phyloP scores from a whole-genome alignment of 2,113 vertebrate genomes.

The Dicerorhinus sumatrensis region DNA sequence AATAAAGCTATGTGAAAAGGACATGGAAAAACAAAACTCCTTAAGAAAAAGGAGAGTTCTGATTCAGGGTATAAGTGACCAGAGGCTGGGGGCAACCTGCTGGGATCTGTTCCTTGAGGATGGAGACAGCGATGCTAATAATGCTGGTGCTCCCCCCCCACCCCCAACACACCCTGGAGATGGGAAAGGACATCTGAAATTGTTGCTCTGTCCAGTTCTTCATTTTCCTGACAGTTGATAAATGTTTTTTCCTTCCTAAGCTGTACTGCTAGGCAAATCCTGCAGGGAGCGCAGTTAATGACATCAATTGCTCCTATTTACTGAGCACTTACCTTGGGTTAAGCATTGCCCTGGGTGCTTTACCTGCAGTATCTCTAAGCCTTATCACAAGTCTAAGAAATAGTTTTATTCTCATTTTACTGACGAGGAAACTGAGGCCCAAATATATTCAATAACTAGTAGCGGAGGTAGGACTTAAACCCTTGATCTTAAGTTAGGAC shows the following conservation, averaged over 20 bases:
- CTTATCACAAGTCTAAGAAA: constrained; percentile 27
- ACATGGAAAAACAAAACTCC: constrained; percentile 17
- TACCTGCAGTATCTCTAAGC: neutral
- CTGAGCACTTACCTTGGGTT: neutral
- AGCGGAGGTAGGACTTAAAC: constrained; percentile 23
- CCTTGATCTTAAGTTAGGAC: neutral
- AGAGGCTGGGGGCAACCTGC: neutral
- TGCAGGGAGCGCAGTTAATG: neutral
- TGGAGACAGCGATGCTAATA: neutral
- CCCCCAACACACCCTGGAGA: neutral
- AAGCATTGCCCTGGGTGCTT: neutral
- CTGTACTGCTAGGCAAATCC: neutral
- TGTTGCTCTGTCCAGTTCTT: neutral
- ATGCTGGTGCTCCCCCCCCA: neutral
- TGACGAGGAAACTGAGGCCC: neutral
- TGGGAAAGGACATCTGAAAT: neutral
- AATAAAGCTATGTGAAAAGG: constrained; percentile 34
- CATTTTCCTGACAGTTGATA: neutral
- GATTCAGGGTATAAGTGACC: neutral
- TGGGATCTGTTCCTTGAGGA: neutral
- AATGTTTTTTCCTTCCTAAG: neutral
- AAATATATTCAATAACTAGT: constrained; percentile 32
- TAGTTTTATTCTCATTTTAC: constrained; percentile 39
- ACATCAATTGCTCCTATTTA: constrained; percentile 11
- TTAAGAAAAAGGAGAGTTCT: neutral